Conservation (phyloP, 2,113 vertebrate species). For the Naja naja region DNA sequence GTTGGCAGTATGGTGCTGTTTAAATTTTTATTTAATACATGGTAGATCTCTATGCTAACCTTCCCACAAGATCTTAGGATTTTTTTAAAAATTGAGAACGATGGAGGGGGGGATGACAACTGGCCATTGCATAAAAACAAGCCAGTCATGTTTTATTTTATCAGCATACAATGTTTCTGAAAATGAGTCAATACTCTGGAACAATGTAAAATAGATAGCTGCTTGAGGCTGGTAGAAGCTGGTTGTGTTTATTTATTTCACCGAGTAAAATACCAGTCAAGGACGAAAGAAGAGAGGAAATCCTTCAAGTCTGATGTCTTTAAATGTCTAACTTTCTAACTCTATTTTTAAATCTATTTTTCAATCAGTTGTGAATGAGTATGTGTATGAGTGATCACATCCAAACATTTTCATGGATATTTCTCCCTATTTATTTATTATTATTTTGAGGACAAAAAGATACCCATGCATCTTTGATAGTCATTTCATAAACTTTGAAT, state of each 20-base stretch:
- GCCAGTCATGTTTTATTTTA: background rate
- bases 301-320: background rate
- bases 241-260: background rate
- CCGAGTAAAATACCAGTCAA: background rate
- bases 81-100: background rate
- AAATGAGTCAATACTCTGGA: background rate
- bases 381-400: background rate
- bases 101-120: background rate
- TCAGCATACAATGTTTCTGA: background rate
- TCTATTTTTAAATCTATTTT: background rate
- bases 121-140: background rate
- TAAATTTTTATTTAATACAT: background rate
- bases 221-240: background rate
- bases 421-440: background rate
- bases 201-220: background rate
- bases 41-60: background rate
- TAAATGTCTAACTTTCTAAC: background rate
- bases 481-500: background rate
- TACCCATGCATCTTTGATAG: background rate
- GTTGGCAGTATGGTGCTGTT: background rate
- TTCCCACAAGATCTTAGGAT: background rate
- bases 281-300: background rate
- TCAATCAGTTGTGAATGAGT: background rate
- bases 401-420: background rate
- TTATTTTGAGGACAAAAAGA: background rate